Base-by-base conservation (phyloP, 2,888 invertebrate genomes). In the Drosophila maculinotata region DNA sequence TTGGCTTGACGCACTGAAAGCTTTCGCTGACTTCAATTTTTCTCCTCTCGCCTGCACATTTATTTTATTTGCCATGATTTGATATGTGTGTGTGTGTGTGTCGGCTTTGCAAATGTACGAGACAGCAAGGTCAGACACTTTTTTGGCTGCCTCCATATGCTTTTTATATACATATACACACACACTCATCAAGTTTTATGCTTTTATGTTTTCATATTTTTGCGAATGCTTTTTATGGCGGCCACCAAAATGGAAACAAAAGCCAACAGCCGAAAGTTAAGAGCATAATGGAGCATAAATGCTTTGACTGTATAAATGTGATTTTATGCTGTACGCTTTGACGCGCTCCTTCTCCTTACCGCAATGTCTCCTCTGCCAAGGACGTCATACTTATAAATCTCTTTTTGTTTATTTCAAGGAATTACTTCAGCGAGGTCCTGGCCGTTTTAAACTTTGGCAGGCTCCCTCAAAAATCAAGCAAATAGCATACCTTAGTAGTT, bases 271-370 rank as follows among this genome's bases (percentile, higher is more conserved):
- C 66, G 36, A 65, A 66, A 67, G 84, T 74, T 77, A 77, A 80
- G 69, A 74, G 87, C 81, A 84, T 81, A 84, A 87, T 81, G 81
- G 77, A 84, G 67, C 80, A 87, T 80, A 81, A 81, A 87, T 84
- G 87, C 74, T 84, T 64, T 67, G 74, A 64, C 70, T 73, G 56
- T 63, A 59, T 73, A 83, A 79, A 83, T 80, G 81, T 73, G 80
- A 83, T 83, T 86, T 83, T 69, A 63, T 86, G 65, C 28, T 48
- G 54, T 69, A 66, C 64, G 73, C 73, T 63, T 62, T 53, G 64
- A 73, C 68, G 84, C 87, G 52, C 41, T 49, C 10, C 41, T 20
- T 31, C 31, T 31, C 48, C 10, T 36, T 10, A 15, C n/a, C n/a
- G n/a, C 15, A 7, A 30, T 17, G 42, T 38, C 51, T 20, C 38